These are phyloP conservation scores for Sphaerophoria rueppellii DNA, from an alignment of 2,888 invertebrate genomes.

Conservation along the genomic window DNA sequence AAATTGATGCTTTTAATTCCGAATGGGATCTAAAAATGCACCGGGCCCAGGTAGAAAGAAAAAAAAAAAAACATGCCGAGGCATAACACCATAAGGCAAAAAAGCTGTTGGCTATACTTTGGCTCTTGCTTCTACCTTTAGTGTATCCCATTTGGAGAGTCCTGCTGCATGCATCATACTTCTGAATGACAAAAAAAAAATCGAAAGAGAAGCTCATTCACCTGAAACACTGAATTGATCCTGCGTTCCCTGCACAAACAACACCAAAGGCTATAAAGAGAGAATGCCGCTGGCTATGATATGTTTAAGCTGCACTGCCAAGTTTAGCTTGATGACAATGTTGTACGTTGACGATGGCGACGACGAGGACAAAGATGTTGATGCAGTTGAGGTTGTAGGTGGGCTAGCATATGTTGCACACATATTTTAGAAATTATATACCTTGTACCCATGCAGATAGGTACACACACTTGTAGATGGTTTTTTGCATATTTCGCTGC, in stretches of 20 bases:
- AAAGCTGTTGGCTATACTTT: conserved; percentile 38
- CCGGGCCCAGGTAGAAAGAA: conserved; percentile 33
- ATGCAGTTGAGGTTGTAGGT: neutral
- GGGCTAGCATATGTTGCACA: conserved; percentile 55
- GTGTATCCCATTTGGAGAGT: too few species aligned
- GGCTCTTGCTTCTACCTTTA: neutral
- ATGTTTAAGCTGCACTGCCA: conserved; percentile 26
- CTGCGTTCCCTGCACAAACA: conserved; percentile 28
- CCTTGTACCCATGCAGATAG: neutral
- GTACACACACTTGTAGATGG: conserved; percentile 9
- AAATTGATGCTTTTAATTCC: conserved; percentile 73
- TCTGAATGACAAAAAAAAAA: too few species aligned
- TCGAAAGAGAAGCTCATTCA: conserved; percentile 61
- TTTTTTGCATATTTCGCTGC: conserved; percentile 30
- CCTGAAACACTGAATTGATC: conserved; percentile 70
- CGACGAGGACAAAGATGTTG: neutral
- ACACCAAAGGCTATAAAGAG: conserved; percentile 66
- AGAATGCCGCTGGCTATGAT: conserved; percentile 56
- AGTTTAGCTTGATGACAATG: conserved; percentile 4
- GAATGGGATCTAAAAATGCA: conserved; percentile 64
- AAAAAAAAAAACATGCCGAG: conserved; percentile 10
- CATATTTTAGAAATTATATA: conserved; percentile 51
- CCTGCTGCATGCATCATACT: too few species aligned
- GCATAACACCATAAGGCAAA: conserved; percentile 47
- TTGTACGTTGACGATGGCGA: neutral